Evolutionary conservation across 2,797 vertebrate species (phyloP).

Genomic region (Chromis chromis): DNA sequence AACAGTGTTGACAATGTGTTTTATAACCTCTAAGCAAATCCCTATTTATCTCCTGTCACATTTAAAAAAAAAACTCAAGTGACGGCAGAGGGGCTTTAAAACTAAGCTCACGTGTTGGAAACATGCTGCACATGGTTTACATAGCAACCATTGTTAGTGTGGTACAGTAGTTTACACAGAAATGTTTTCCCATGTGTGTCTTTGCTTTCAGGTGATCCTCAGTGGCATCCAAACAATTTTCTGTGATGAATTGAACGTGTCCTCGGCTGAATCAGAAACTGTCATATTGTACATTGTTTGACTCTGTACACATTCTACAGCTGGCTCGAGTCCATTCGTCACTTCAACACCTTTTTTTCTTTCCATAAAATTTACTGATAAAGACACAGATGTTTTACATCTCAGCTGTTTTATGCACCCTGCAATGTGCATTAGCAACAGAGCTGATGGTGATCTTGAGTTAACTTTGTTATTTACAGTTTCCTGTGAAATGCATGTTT

Average conservation of each 20-base stretch:
- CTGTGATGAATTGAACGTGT: constrained; percentile 30
- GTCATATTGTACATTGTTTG: constrained; percentile 25
- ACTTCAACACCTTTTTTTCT: constrained; percentile 10
- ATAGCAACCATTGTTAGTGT: constrained; percentile 11
- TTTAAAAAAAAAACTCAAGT: background rate
- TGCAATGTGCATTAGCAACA: background rate
- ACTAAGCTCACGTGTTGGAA: background rate
- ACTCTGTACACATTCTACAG: constrained; percentile 17
- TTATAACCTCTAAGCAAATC: too few relatives aligned
- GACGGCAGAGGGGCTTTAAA: background rate
- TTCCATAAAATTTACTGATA: background rate
- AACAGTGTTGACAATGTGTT: too few relatives aligned
- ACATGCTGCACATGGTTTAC: constrained; percentile 13
- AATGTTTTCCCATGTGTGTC: constrained; percentile 39
- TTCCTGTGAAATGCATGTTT: background rate
- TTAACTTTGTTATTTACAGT: background rate
- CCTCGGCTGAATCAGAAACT: constrained; percentile 13
- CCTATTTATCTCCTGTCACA: background rate
- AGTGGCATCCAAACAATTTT: constrained; percentile 49
- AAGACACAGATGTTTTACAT: background rate
- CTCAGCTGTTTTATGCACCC: background rate
- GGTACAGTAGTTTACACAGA: constrained; percentile 28
- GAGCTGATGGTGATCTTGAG: background rate
- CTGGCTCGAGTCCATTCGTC: constrained; percentile 19
- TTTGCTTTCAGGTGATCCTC: constrained; percentile 40